Conservation (phyloP, 2,888 invertebrate genomes). For the Euzophera pinguis region DNA sequence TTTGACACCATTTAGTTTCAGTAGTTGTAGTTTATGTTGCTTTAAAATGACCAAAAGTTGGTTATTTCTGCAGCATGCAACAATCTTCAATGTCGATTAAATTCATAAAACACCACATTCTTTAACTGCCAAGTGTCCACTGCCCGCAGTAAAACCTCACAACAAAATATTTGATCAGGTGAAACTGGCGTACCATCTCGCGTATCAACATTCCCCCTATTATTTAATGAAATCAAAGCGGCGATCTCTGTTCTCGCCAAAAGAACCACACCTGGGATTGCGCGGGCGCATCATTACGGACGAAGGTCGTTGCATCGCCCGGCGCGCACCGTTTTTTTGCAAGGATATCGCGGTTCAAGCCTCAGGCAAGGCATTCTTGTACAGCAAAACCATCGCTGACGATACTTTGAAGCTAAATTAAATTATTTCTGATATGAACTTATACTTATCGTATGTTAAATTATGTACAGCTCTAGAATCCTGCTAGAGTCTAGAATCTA, state of each 20-base stretch:
- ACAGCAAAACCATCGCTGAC: conserved; percentile 16
- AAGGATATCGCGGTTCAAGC: conserved; percentile 22
- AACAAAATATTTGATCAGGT: background rate
- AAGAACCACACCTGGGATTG: conserved; percentile 40
- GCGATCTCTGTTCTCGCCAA: conserved; percentile 20
- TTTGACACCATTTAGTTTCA: too few species aligned
- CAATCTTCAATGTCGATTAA: too few species aligned
- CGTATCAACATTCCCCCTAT: background rate
- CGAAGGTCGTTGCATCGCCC: conserved; percentile 59
- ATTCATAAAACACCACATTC: too few species aligned
- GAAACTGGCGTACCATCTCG: background rate
- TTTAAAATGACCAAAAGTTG: too few species aligned
- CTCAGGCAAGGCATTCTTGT: conserved; percentile 27
- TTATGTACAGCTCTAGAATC: too few species aligned
- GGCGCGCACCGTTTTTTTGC: conserved; percentile 58
- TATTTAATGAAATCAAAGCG: conserved; percentile 9
- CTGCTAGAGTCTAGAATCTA: too few species aligned
- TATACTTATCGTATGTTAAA: too few species aligned
- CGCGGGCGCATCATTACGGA: conserved; percentile 41
- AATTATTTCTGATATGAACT: too few species aligned
- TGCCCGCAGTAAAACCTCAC: background rate
- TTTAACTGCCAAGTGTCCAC: background rate
- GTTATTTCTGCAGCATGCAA: too few species aligned
- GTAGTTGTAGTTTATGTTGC: too few species aligned
- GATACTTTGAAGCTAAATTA: background rate